Base-by-base conservation (phyloP, 2,888 invertebrate genomes). In the Urechis unicinctus region DNA sequence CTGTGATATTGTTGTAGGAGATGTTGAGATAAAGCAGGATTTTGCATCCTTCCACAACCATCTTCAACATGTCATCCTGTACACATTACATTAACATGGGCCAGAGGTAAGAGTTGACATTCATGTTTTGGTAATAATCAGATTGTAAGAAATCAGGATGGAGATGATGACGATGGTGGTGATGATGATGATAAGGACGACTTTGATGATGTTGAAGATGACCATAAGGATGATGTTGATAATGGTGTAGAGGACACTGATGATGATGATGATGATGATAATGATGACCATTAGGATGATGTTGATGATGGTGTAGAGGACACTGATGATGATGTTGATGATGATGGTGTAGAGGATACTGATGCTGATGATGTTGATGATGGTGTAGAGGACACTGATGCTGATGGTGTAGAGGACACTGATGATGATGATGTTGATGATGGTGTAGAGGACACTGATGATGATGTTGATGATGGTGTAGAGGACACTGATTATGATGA, bases 1-100 rank as follows among this genome's bases (percentile, higher is more conserved):
- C 75, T n/a, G 77, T 75, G 48, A 77, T 66, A 36, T 58, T 53
- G 25, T 74, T 77, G 60, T 72, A 68, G 5, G 77, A 74, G 42
- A 78, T 54, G 62, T 78, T 78, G 9, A 78, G 66, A 60, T 75
- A 78, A 17, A 78, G 65, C 22, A 78, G 61, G 51, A 77, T 75
- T 56, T 68, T 68, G 59, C 78, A 78, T 30, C 77, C 75, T 44
- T 68, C 68, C 25, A 70, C 66, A 21, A 78, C 68, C 52, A 71
- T 53, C 57, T 69, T 71, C 58, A 77, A 52, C 25, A 68, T 61
- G 30, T 74, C 74, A 68, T 78, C 78, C 77, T 78, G 53, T 13
- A 26, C 9, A 29, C 13, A 52, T 54, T n/a, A n/a, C 52, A 41
- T 25, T 46, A 52, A 46, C n/a, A n/a, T n/a, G n/a, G n/a, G n/a